These are phyloP conservation scores for Periophthalmodon schlosseri DNA, from an alignment of 2,113 vertebrate genomes.

Conservation along the genomic window DNA sequence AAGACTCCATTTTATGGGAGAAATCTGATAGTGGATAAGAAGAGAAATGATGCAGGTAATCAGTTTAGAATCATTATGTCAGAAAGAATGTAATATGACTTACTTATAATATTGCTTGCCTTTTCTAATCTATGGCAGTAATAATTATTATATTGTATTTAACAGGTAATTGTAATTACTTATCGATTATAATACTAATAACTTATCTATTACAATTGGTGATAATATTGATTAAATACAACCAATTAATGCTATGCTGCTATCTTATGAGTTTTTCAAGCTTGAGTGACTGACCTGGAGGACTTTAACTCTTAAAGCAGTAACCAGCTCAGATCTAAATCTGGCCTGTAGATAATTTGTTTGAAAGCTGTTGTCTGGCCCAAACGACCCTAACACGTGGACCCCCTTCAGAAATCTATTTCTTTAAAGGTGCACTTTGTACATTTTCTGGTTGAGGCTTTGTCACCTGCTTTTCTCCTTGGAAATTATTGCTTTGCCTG, in stretches of 20 bases:
- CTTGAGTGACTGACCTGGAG: conserved; percentile 50
- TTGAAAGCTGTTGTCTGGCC: conserved; percentile 57
- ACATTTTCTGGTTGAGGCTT: not conserved
- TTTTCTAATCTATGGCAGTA: not conserved
- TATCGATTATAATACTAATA: too few species aligned
- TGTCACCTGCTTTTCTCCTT: not conserved
- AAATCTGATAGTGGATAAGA: conserved; percentile 22
- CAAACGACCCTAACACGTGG: conserved; percentile 35
- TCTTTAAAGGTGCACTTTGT: not conserved
- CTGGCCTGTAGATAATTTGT: conserved; percentile 55
- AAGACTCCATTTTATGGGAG: conserved; percentile 8
- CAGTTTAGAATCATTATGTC: not conserved
- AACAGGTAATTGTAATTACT: not conserved
- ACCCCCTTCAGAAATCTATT: conserved; percentile 5
- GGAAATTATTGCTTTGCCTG: not conserved
- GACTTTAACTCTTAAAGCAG: conserved; percentile 65
- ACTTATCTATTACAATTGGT: not conserved
- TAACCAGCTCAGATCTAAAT: conserved; percentile 75
- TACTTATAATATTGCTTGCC: not conserved
- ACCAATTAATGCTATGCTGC: not conserved
- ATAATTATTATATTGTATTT: not conserved
- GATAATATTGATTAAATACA: not conserved
- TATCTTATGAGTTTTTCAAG: conserved; percentile 10
- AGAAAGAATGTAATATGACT: not conserved
- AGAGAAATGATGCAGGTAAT: conserved; percentile 40